Evolutionary conservation across 2,888 invertebrate genomes (phyloP), one percentile per base, ranked within the genome.

Genomic region (Allacma fusca): DNA sequence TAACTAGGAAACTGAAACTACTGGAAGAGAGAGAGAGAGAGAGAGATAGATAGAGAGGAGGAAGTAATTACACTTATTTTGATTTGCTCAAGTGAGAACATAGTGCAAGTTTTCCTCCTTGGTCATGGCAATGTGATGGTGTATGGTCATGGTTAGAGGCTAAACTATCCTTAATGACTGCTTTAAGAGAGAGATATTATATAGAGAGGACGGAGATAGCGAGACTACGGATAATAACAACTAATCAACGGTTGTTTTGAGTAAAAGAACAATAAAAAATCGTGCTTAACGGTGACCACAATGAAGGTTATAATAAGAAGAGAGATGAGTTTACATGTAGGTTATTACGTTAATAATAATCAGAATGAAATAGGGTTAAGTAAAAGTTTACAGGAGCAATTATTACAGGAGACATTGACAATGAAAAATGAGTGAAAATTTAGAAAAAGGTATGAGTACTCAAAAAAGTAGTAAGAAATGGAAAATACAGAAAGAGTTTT

Each of bases 281-380:
- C 71, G 71, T 71, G 71, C 71, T 50, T 68, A 40, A 68, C 57
- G 71, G 57, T 26, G 71, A 71, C 71, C 28, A 71, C 71, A 71
- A 71, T 57, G 71, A 57, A 28, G 71, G 71, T 34, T 68, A 68
- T 68, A 40, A 40, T 21, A 68, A 40, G 19, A 40, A 40, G 68
- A 68, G 40, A 68, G 5, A 4, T 21, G 40, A 19, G 23, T 26
- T 23, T 9, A 26, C 13, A 62, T 62, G 2, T 59, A 59, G 65
- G 16, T 28, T 50, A 50, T 65, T 21, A 28, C 12, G 29, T 65
- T 65, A 24, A 28, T 65, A n/a, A 65, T 23, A 23, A 26, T 28
- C 1, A 65, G 24, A 4, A 28, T 23, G n/a, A 65, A 1, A 26
- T 28, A 13, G 7, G 16, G n/a, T 26, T 24, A 9, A 28, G 13